These are phyloP conservation scores for Caenorhabditis sinica DNA, from an alignment of 2,888 invertebrate species.

Conservation along the genomic window DNA sequence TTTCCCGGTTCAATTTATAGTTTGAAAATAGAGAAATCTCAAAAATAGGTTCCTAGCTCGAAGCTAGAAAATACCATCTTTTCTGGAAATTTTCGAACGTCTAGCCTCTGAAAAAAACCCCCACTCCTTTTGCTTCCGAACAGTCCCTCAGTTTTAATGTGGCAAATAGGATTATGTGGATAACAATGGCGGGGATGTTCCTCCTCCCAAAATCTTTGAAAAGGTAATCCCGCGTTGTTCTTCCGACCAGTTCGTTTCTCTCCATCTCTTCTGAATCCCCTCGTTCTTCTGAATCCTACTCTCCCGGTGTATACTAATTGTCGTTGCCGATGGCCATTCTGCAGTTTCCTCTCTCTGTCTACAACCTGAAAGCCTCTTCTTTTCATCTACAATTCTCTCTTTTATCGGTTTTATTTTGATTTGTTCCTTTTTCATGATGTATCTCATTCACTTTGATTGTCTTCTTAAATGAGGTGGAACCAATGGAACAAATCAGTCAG, in stretches of 20 bases:
- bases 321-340: constrained; percentile 39
- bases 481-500: constrained; percentile 7
- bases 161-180: constrained; percentile 46
- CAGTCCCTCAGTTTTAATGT: constrained; percentile 5
- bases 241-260: constrained; percentile 42
- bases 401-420: constrained; percentile 17
- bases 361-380: constrained; percentile 25
- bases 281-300: not conserved
- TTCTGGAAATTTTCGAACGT: not conserved
- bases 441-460: constrained; percentile 31
- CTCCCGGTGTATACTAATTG: constrained; percentile 41
- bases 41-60: too few species aligned
- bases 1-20: too few species aligned
- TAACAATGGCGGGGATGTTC: constrained; percentile 20
- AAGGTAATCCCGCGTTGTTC: constrained; percentile 39
- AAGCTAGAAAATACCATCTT: too few species aligned
- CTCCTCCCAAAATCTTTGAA: constrained; percentile 27
- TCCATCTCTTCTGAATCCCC: constrained; percentile 3
- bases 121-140: not conserved
- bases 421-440: constrained; percentile 20
- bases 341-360: constrained; percentile 18
- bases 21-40: too few species aligned
- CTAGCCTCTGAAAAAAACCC: not conserved
- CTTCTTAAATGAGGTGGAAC: constrained; percentile 56
- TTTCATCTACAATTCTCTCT: too few species aligned